Conservation (phyloP, 2,797 vertebrate species). For the Glyptemys insculpta region DNA sequence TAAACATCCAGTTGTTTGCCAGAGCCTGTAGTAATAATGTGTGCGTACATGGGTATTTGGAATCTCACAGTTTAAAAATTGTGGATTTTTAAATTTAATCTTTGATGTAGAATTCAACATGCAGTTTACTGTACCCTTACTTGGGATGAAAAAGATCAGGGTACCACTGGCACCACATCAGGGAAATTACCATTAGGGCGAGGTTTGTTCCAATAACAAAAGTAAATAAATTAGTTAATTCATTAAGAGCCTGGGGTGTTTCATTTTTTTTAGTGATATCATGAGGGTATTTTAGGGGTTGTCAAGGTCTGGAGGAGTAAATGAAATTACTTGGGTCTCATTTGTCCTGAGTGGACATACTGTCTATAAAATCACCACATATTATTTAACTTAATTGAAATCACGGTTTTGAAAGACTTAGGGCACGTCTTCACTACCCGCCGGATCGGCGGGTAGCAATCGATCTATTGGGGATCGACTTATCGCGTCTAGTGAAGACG, state of each 20-base stretch:
- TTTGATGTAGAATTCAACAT: not conserved
- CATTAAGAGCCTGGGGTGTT: not conserved
- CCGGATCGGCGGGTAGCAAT: too few relatives aligned
- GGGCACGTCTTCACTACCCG: too few relatives aligned
- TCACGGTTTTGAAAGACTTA: not conserved
- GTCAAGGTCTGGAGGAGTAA: not conserved
- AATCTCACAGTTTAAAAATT: not conserved
- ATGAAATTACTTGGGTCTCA: not conserved
- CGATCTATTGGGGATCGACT: too few relatives aligned
- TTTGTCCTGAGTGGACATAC: not conserved
- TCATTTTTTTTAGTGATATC: not conserved
- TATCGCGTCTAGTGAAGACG: too few relatives aligned
- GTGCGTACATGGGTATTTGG: not conserved
- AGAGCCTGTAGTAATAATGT: not conserved
- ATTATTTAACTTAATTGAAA: not conserved
- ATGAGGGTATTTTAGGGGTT: not conserved
- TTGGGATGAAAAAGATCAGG: not conserved
- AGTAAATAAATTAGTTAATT: not conserved
- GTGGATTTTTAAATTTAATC: not conserved
- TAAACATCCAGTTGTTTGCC: constrained; percentile 36
- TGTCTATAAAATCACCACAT: not conserved
- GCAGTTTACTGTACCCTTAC: not conserved
- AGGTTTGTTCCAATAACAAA: not conserved
- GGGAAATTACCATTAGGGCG: not conserved
- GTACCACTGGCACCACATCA: not conserved